phyloP scores from a whole-genome alignment of 2,113 vertebrate genomes.

The Aleadryas rufinucha region DNA sequence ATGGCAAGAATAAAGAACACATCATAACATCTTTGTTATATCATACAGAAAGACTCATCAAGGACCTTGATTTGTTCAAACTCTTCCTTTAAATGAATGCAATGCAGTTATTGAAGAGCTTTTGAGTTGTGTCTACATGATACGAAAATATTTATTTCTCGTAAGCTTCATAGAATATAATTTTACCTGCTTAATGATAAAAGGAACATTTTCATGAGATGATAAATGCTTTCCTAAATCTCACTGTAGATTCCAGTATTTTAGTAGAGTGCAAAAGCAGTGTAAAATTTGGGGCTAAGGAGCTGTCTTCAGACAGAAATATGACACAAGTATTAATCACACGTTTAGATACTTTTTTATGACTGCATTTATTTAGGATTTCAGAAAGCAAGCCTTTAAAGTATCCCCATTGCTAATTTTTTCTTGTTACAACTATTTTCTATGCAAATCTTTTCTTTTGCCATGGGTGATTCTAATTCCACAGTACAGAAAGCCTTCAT shows the following conservation, averaged over 20 bases:
- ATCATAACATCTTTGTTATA: neutral
- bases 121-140: neutral
- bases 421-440: neutral
- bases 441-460: neutral
- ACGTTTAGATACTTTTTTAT: neutral
- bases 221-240: neutral
- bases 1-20: neutral
- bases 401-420: neutral
- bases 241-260: neutral
- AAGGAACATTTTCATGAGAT: neutral
- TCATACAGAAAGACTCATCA: neutral
- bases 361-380: neutral
- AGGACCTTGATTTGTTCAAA: neutral
- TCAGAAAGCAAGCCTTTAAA: neutral
- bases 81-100: neutral
- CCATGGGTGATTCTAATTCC: neutral
- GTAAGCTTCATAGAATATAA: neutral
- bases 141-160: neutral
- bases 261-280: neutral
- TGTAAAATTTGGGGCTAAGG: neutral
- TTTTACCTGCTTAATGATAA: neutral
- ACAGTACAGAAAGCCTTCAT: neutral
- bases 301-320: neutral
- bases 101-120: neutral
- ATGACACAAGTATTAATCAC: neutral